Percentiles rank a stretch among this genome's conserved stretches.
These are phyloP conservation scores for Eulemur rubriventer DNA, from an alignment of 2,797 vertebrate species.

Conservation along the genomic window DNA sequence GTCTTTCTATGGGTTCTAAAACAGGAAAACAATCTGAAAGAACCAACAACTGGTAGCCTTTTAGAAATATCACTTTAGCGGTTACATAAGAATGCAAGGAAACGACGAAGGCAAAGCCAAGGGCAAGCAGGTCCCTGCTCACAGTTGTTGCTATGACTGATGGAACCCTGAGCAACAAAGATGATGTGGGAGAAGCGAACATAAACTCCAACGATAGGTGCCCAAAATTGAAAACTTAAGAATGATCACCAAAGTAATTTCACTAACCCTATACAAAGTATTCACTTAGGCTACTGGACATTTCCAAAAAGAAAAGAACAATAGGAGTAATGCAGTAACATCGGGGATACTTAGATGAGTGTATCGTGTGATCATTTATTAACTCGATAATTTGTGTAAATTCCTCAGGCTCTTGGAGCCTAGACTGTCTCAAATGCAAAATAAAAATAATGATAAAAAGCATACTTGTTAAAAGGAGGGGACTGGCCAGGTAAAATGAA, in stretches of 20 bases:
- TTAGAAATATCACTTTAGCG: neutral
- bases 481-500: neutral
- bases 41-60: neutral
- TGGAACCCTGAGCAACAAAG: neutral
- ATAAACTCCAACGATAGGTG: neutral
- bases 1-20: neutral
- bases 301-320: neutral
- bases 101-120: fast-evolving
- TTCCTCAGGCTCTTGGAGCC: neutral
- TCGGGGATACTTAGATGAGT: neutral
- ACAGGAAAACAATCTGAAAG: neutral
- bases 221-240: neutral
- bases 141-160: fast-evolving
- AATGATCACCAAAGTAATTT: neutral
- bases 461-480: neutral
- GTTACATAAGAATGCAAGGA: neutral
- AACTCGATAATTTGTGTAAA: neutral
- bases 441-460: neutral
- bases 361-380: neutral
- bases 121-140: neutral
- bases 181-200: neutral
- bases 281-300: neutral
- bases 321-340: fast-evolving
- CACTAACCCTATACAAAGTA: neutral
- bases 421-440: neutral